A percentile compares a stretch with the other conserved stretches of the same genome.
Conservation (phyloP, 2,797 vertebrate species). For the Pseudocheirus occidentalis region DNA sequence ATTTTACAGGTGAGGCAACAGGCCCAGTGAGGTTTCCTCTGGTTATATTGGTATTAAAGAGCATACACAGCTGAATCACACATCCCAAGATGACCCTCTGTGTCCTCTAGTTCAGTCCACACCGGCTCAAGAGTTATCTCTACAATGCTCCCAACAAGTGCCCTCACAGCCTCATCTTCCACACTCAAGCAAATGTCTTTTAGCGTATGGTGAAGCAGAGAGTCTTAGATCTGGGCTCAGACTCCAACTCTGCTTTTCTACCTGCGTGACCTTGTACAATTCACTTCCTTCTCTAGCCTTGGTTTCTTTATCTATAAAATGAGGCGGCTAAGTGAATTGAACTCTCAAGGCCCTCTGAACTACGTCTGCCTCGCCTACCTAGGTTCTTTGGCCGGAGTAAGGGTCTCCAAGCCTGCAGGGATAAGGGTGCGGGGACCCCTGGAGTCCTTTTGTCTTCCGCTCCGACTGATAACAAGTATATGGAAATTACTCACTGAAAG, state of each 20-base stretch:
- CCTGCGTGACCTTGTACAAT: background rate
- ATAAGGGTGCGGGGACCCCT: background rate
- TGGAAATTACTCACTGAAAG: constrained; percentile 87
- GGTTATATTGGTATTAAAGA: background rate
- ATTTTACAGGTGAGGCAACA: constrained; percentile 38
- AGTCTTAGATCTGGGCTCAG: background rate
- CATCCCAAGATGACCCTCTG: background rate
- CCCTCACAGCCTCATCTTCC: background rate
- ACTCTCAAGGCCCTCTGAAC: background rate
- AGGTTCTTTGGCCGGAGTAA: background rate
- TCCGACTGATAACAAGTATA: constrained; percentile 76
- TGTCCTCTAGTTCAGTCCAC: background rate
- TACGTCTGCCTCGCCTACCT: background rate
- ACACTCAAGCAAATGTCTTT: background rate
- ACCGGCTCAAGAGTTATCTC: background rate
- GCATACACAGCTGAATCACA: background rate
- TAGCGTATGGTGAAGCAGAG: background rate
- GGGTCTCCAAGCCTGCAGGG: background rate
- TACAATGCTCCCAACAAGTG: background rate
- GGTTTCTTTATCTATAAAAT: background rate
- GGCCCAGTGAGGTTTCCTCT: constrained; percentile 1
- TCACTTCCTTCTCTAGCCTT: background rate
- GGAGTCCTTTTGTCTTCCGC: background rate
- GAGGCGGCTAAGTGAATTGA: background rate
- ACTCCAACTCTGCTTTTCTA: background rate